A percentile compares a stretch with the other conserved stretches of the same genome.
These are phyloP conservation scores for Ara ararauna DNA, from an alignment of 2,797 vertebrate species.

Conservation along the genomic window DNA sequence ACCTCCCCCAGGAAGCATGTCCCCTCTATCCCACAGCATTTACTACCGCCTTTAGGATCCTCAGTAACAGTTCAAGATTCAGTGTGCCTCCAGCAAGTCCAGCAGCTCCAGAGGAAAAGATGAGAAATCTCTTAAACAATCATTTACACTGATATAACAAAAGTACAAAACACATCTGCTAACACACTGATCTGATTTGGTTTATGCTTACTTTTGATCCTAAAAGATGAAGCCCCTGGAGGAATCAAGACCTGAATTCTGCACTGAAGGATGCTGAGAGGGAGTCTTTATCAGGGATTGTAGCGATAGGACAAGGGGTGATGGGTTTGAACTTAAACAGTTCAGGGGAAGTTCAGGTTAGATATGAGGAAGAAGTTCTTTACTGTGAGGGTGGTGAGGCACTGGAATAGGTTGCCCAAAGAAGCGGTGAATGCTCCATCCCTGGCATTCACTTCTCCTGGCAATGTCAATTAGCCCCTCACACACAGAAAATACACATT, in stretches of 20 bases:
- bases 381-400: background rate
- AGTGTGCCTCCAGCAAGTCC: background rate
- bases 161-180: background rate
- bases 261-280: background rate
- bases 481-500: background rate
- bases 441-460: background rate
- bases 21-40: background rate
- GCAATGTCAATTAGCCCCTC: conserved; percentile 9
- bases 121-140: background rate
- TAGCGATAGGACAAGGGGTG: background rate
- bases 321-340: background rate
- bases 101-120: background rate
- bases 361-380: background rate
- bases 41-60: background rate
- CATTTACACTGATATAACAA: background rate
- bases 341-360: background rate
- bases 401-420: background rate
- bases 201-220: background rate
- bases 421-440: background rate
- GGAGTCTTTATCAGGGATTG: background rate
- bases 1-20: background rate
- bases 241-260: background rate
- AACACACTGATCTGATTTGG: background rate
- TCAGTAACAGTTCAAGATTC: background rate
- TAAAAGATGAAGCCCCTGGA: background rate